These are phyloP conservation scores for Gryon sp. DNA, from an alignment of 1,140 invertebrate species.

Conservation along the genomic window DNA sequence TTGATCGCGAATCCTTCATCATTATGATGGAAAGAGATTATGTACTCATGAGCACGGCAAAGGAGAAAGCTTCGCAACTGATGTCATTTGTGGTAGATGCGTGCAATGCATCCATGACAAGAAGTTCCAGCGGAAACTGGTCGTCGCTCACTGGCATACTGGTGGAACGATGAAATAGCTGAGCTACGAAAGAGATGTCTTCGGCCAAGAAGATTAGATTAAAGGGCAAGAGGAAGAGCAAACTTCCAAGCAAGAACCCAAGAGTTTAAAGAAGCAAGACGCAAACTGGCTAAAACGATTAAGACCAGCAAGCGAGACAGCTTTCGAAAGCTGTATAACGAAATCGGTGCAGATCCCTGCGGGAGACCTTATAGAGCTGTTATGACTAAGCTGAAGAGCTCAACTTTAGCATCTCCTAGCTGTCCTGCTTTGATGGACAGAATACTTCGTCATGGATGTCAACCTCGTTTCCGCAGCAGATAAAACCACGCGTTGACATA, in stretches of 20 bases:
- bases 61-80: not conserved
- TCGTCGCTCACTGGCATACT: not conserved
- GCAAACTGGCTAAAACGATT: not conserved
- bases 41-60: not conserved
- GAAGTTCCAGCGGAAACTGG: not conserved
- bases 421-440: not conserved
- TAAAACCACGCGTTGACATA: too few relatives aligned
- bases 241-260: not conserved
- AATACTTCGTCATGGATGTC: too few relatives aligned
- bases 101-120: not conserved
- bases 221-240: not conserved
- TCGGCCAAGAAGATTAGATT: not conserved
- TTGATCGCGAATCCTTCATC: not conserved
- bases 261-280: not conserved
- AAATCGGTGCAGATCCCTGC: not conserved
- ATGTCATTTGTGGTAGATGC: not conserved
- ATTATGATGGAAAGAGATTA: not conserved
- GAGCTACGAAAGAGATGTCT: not conserved
- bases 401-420: not conserved
- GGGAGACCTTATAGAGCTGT: not conserved
- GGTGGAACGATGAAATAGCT: conserved; percentile 9
- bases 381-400: not conserved
- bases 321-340: not conserved
- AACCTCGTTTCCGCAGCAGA: not conserved
- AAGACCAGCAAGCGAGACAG: not conserved